These are phyloP conservation scores for Chalcis sispes DNA, from an alignment of 2,888 invertebrate genomes.

Conservation along the genomic window DNA sequence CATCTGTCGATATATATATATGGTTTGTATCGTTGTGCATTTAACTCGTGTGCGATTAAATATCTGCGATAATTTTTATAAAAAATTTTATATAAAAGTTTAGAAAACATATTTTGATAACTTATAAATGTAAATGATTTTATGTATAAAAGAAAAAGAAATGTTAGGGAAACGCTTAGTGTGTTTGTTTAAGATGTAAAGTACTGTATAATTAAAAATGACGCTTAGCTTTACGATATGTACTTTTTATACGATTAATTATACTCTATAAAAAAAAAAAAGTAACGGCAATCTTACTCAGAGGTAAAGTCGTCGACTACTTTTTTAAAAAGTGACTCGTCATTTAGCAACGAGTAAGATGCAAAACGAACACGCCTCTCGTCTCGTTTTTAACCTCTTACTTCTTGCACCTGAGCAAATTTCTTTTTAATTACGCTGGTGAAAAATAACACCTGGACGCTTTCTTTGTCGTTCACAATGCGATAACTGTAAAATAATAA, in stretches of 20 bases:
- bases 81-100: too few species aligned
- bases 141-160: neutral
- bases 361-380: conserved; percentile 26
- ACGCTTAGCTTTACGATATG: neutral
- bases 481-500: conserved; percentile 10
- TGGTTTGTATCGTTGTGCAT: too few species aligned
- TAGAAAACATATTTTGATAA: too few species aligned
- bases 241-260: conserved; percentile 41
- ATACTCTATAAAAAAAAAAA: conserved; percentile 7
- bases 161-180: conserved; percentile 18
- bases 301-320: conserved; percentile 30
- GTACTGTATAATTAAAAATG: conserved; percentile 34
- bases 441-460: conserved; percentile 59
- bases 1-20: too few species aligned
- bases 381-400: neutral
- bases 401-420: conserved; percentile 72
- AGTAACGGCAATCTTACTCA: neutral
- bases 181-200: conserved; percentile 41
- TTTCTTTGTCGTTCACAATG: neutral
- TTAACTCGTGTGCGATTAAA: too few species aligned
- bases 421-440: conserved; percentile 64
- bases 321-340: conserved; percentile 72
- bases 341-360: conserved; percentile 66
- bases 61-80: too few species aligned
- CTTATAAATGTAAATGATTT: neutral